phyloP scores from a whole-genome alignment of 2,888 invertebrate species.

The Eupithecia tripunctaria region DNA sequence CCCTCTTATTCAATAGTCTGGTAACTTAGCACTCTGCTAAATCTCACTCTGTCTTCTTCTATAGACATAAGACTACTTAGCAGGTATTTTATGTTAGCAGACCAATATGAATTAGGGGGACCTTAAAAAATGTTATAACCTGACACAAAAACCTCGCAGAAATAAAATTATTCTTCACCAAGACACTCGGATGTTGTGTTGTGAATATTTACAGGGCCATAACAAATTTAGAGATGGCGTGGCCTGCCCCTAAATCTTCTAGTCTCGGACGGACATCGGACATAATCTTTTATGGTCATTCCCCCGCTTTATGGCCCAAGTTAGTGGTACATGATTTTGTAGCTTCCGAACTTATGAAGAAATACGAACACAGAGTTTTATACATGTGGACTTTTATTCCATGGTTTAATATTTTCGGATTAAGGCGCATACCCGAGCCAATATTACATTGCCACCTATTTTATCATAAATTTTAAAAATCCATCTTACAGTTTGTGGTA shows the following conservation, averaged over 20 bases:
- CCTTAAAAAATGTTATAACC: not conserved
- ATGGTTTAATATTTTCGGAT: not conserved
- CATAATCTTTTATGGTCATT: slow-evolving; percentile 48
- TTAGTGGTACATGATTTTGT: slow-evolving; percentile 35
- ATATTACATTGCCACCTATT: no score
- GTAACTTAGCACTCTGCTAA: no score
- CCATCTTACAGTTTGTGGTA: no score
- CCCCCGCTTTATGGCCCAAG: slow-evolving; percentile 30
- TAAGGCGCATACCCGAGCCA: no score
- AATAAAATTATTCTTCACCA: not conserved
- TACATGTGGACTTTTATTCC: not conserved
- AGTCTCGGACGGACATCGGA: slow-evolving; percentile 34
- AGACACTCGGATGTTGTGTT: slow-evolving; percentile 22
- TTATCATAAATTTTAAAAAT: no score
- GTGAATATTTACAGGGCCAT: slow-evolving; percentile 41
- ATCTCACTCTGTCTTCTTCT: no score
- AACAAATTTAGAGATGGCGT: slow-evolving; percentile 39
- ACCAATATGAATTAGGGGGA: no score
- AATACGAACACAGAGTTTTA: slow-evolving; percentile 10
- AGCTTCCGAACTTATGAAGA: slow-evolving; percentile 23
- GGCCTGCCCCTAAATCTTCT: slow-evolving; percentile 32
- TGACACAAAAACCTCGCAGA: not conserved
- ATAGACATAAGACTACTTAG: no score
- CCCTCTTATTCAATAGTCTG: no score
- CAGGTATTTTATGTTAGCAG: no score